Evolutionary conservation across 2,113 vertebrate genomes (phyloP).

Genomic region (Hippopotamus amphibius): DNA sequence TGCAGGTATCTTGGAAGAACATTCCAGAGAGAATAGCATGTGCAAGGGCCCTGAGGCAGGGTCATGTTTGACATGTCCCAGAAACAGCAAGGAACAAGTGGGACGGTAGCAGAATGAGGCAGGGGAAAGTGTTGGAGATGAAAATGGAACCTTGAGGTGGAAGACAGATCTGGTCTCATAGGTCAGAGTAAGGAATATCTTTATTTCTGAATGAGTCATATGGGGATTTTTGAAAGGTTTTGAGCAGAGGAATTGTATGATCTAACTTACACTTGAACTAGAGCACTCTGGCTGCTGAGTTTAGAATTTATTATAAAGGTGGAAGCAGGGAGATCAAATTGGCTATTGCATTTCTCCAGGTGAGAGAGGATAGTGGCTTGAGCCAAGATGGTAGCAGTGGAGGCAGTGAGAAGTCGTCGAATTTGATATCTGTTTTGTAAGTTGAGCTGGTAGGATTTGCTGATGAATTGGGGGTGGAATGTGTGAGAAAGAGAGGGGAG

Average conservation of each 20-base stretch:
- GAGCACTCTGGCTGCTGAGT: neutral
- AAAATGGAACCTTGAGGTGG: neutral
- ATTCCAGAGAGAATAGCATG: neutral
- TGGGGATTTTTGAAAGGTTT: conserved; percentile 25
- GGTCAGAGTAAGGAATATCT: neutral
- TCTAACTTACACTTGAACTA: neutral
- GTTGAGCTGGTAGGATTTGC: conserved; percentile 2
- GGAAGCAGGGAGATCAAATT: neutral
- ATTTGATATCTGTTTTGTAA: conserved; percentile 1
- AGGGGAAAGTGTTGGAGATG: neutral
- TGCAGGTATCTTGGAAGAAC: neutral
- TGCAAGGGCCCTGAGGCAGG: neutral
- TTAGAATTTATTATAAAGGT: neutral
- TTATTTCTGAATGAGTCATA: neutral
- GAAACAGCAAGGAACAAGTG: neutral
- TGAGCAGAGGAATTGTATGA: neutral
- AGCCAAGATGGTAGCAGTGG: neutral
- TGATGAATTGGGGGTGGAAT: neutral
- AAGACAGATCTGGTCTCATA: neutral
- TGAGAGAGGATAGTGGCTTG: neutral
- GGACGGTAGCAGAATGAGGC: neutral
- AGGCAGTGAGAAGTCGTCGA: neutral
- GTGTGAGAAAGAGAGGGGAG: neutral
- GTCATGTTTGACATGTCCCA: neutral
- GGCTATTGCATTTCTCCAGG: neutral